Evolutionary conservation across 2,888 invertebrate species (phyloP), one percentile per base, ranked within the genome.

Genomic region (Amblyjoppa fuscipennis): DNA sequence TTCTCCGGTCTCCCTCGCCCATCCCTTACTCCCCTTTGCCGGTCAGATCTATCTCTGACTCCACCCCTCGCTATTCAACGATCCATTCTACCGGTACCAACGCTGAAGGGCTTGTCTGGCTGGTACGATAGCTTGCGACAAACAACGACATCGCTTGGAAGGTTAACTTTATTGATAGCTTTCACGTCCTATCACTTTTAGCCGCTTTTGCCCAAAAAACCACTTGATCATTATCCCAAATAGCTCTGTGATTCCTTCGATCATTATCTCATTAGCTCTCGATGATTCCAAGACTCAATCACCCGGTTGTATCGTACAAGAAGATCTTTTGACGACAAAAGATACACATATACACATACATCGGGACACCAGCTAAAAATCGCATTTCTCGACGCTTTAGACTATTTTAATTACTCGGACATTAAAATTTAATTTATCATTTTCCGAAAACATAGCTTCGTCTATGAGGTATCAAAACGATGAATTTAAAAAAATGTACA

Each of bases 1-100:
- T 76, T 82, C 89, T 89, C 87, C 86, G 84, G 83, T 74, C 61
- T 49, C 81, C 59, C 74, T 78, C 81, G 41, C 38, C 53, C 34
- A 68, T 59, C 69, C 45, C 59, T 61, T 41, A 61, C 71, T 20
- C 77, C 53, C 34, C 28, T 64, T 45, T 38, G 71, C 56, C 1
- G 25, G 3, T 56, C 45, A 59, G 34, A 41, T 51, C 82, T 41
- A 31, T 71, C 68, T 56, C 81, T 49, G 49, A 41, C 82, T 84
- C 90, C 83, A 87, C 28, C 41, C 66, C 56, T 84, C 66, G 74
- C 78, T 77, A 75, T 56, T 81, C 81, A 80, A 80, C 85, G 71
- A 82, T 83, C 66, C 82, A 85, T 82, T 85, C 80, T 80, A 80
- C 82, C 68, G 71, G 49, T 64, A 76, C 76, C n/a, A 77, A 70